These are phyloP conservation scores for Tenthredo notha DNA, from an alignment of 2,888 invertebrate species.

Conservation along the genomic window DNA sequence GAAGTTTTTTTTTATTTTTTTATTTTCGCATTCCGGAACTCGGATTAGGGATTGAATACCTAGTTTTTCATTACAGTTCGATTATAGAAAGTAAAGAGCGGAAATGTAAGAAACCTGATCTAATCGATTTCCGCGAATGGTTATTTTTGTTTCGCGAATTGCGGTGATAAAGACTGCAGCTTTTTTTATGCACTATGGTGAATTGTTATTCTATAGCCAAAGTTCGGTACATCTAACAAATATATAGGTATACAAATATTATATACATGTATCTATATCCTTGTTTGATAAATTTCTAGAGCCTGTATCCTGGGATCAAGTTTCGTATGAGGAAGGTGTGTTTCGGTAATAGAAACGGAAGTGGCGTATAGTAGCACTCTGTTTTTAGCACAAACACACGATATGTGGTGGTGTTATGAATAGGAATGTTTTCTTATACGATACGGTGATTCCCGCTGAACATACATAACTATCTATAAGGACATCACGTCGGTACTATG, in stretches of 20 bases:
- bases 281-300: background rate
- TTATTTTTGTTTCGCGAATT: background rate
- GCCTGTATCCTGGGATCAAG: background rate
- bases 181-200: background rate
- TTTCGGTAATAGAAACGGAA: background rate
- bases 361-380: background rate
- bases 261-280: background rate
- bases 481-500: background rate
- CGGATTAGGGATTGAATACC: slow-evolving; percentile 7
- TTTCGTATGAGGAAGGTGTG: background rate
- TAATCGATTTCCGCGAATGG: slow-evolving; percentile 30
- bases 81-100: slow-evolving; percentile 18
- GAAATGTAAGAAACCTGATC: slow-evolving; percentile 30
- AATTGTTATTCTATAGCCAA: background rate
- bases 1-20: background rate
- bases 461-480: background rate
- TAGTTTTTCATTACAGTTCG: slow-evolving; percentile 3
- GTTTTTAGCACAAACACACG: slow-evolving; percentile 7
- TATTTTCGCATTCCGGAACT: slow-evolving; percentile 6
- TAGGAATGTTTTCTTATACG: background rate
- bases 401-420: background rate
- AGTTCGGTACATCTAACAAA: background rate
- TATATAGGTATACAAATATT: background rate
- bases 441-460: background rate
- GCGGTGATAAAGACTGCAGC: background rate